Evolutionary conservation across 2,113 vertebrate genomes (phyloP), one percentile per base, ranked within the genome.

Genomic region (Drymodes brunneopygia): DNA sequence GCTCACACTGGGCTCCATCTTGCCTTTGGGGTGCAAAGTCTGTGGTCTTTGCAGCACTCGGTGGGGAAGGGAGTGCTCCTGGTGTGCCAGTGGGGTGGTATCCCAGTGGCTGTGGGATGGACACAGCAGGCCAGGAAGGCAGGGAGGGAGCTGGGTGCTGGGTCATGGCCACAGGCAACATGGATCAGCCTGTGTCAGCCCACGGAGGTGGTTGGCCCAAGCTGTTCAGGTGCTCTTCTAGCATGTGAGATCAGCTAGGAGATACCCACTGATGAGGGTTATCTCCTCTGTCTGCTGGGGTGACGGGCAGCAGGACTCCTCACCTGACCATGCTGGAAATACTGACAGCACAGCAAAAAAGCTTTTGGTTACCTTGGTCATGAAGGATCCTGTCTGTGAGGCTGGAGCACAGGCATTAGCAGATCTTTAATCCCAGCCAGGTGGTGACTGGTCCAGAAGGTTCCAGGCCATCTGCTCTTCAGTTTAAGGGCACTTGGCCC

Each of bases 121-220:
- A 40, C 81, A 56, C 12, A 65, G 36, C 4, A 3, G 36, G 20
- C 25, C 1, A 0, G 86, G 53, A 74, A 29, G 19, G 45, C 60
- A 70, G 12, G 11, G 56, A 44, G 15, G 36, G 40, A 88, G 15
- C 28, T 10, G 0, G 2, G 25, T 79, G 15, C 75, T 60, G 44
- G 18, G 29, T 53, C 1, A 0, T 4, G 9, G n/a, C 31, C 50
- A 8, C 0, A 0, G 40, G 50, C 36, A 80, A 23, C 45, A 25
- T 0, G 1, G 81, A 56, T 67, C 51, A 74, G 42, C 42, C 54
- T 47, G 12, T 29, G 38, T 38, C 38, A 38, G 38, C 38, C 38
- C 38, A 38, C 38, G 38, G 60, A 84, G 47, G 9, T 44, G 51
- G 38, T 4, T 36, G 47, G 22, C 11, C 56, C 53, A 71, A 85